phyloP scores from a whole-genome alignment of 2,113 vertebrate genomes.

The Oncorhynchus kisutch region DNA sequence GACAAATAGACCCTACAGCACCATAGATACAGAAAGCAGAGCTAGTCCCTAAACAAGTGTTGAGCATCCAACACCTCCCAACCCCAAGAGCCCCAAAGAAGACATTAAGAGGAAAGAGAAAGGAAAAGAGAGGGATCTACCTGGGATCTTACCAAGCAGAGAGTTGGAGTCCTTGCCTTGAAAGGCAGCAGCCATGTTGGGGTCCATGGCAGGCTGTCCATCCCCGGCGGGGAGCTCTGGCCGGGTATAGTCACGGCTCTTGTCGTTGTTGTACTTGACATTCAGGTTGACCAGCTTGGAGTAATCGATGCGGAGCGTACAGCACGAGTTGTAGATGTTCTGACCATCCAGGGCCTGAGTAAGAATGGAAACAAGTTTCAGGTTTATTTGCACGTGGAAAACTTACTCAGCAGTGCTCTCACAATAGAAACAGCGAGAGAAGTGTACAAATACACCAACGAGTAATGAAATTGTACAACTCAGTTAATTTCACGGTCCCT shows the following conservation, averaged over 20 bases:
- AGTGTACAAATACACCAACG: too few relatives aligned
- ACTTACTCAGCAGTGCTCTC: too few relatives aligned
- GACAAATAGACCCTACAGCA: too few relatives aligned
- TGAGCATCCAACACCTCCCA: background rate
- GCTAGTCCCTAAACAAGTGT: background rate
- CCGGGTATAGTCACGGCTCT: slow-evolving; percentile 96
- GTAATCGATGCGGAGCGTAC: slow-evolving; percentile 96
- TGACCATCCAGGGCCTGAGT: slow-evolving; percentile 91
- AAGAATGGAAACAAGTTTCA: background rate
- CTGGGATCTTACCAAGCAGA: slow-evolving; percentile 90
- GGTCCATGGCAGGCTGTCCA: slow-evolving; percentile 88
- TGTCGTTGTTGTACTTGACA: slow-evolving; percentile 99
- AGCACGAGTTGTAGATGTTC: slow-evolving; percentile 98
- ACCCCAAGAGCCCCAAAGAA: background rate
- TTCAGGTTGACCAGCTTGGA: slow-evolving; percentile 98
- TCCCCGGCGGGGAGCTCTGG: slow-evolving; percentile 95
- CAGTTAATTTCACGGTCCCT: too few relatives aligned
- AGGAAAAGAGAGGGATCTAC: slow-evolving; percentile 58
- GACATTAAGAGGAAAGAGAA: slow-evolving; percentile 9
- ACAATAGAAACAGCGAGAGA: too few relatives aligned
- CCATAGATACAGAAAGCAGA: background rate
- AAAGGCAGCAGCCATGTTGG: slow-evolving; percentile 86
- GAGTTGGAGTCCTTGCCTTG: slow-evolving; percentile 89
- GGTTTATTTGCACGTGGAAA: background rate
- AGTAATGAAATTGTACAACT: too few relatives aligned